Evolutionary conservation across 1,140 invertebrate genomes (phyloP).

Genomic region (Diploscapter pachys): DNA sequence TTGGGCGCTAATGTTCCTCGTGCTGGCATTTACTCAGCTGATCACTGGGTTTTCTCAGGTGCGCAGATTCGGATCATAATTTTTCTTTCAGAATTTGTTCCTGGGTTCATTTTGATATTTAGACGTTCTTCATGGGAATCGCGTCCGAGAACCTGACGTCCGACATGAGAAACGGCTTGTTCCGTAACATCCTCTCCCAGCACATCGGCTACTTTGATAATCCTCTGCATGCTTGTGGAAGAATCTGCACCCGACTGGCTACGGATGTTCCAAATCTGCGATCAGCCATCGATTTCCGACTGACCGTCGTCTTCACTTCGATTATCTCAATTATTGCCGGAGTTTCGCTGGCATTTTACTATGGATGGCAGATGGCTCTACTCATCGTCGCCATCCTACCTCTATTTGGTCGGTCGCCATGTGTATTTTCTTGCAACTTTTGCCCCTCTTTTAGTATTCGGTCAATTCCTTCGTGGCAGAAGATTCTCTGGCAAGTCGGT

Average conservation of each 20-base stretch:
- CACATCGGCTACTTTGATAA: constrained; percentile 65
- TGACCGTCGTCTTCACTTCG: constrained; percentile 60
- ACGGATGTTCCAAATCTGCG: constrained; percentile 64
- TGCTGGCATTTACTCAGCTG: constrained; percentile 36
- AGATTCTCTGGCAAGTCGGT: constrained; percentile 49
- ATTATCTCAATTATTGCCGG: constrained; percentile 60
- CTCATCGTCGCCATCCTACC: constrained; percentile 35
- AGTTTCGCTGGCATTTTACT: constrained; percentile 59
- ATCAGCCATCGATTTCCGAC: constrained; percentile 61
- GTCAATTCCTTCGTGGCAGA: constrained; percentile 45
- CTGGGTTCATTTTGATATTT: constrained; percentile 14
- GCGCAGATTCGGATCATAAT: background rate
- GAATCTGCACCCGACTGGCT: constrained; percentile 63
- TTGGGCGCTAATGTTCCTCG: constrained; percentile 48
- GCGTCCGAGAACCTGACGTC: constrained; percentile 62
- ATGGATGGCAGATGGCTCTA: constrained; percentile 60
- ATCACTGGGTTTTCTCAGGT: constrained; percentile 10
- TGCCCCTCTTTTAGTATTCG: constrained; percentile 49
- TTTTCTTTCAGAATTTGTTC: constrained; percentile 3
- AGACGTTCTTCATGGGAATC: constrained; percentile 44
- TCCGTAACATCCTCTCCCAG: constrained; percentile 62
- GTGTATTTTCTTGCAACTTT: background rate
- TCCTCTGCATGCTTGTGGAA: constrained; percentile 61
- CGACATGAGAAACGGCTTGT: constrained; percentile 59
- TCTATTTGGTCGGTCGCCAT: background rate